phyloP scores from a whole-genome alignment of 2,113 vertebrate species.

The Halichoeres trimaculatus region DNA sequence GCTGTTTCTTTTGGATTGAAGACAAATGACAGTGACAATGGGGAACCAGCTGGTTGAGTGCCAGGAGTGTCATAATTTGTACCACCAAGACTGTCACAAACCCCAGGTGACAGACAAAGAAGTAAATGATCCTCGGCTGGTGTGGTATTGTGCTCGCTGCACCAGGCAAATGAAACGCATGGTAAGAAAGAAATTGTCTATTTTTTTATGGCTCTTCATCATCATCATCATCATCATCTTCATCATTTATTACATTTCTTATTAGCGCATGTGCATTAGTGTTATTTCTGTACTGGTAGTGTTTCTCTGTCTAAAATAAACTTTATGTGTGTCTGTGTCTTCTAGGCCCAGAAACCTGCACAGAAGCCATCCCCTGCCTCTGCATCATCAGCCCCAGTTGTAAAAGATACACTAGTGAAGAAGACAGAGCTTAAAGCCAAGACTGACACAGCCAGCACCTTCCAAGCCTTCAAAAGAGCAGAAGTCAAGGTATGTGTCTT shows the following conservation, averaged over 20 bases:
- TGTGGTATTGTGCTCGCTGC: conserved; percentile 98
- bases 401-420: conserved; percentile 94
- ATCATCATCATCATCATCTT: too few relatives aligned
- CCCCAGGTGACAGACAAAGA: conserved; percentile 99
- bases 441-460: conserved; percentile 89
- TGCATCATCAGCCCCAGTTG: conserved; percentile 87
- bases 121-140: conserved; percentile 95
- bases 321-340: conserved; percentile 7
- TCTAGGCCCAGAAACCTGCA: conserved; percentile 94
- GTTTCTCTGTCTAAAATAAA: not conserved
- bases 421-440: conserved; percentile 94
- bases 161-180: conserved; percentile 98
- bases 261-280: too few relatives aligned
- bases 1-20: conserved; percentile 56
- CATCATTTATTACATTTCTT: too few relatives aligned
- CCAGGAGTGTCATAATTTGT: conserved; percentile 98
- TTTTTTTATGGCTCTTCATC: too few relatives aligned
- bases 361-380: conserved; percentile 93
- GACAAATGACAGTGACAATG: conserved; percentile 97
- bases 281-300: not conserved
- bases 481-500: conserved; percentile 91
- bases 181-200: conserved; percentile 85
- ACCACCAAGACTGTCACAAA: conserved; percentile 99
- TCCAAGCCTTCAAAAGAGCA: conserved; percentile 96
- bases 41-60: conserved; percentile 98